Evolutionary conservation across 2,113 vertebrate genomes (phyloP).

Genomic region (Siniperca chuatsi): DNA sequence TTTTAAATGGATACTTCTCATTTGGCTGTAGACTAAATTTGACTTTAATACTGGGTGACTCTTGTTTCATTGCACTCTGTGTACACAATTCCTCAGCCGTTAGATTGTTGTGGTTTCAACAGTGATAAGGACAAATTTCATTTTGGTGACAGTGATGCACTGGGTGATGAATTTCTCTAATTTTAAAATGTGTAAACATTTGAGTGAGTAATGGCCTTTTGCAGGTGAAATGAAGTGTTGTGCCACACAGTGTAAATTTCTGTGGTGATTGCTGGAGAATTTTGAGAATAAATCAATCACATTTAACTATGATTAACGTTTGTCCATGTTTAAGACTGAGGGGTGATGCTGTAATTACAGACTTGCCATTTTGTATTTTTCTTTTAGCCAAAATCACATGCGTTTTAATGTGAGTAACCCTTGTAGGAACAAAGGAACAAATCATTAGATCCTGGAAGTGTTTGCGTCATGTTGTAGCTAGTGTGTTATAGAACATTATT

Average conservation of each 20-base stretch:
- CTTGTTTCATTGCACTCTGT: not conserved
- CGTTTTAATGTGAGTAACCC: not conserved
- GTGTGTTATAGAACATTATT: conserved; percentile 7
- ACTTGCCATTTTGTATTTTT: not conserved
- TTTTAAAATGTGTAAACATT: conserved; percentile 40
- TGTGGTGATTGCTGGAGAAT: conserved; percentile 22
- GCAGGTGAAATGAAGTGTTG: conserved; percentile 31
- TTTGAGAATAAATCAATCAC: conserved; percentile 17
- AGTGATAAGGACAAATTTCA: not conserved
- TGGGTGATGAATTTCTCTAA: conserved; percentile 41
- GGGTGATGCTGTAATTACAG: not conserved
- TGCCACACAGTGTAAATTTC: conserved; percentile 9
- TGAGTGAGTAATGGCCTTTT: conserved; percentile 39
- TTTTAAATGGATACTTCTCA: not conserved
- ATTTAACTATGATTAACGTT: conserved; percentile 26
- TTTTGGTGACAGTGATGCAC: conserved; percentile 32
- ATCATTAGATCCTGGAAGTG: not conserved
- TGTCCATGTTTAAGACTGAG: not conserved
- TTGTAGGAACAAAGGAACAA: too few species aligned
- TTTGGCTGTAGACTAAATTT: not conserved
- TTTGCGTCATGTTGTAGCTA: not conserved
- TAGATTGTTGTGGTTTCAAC: conserved; percentile 1
- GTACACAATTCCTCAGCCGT: not conserved
- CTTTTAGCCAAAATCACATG: conserved; percentile 1
- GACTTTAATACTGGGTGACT: not conserved